Conservation (phyloP, 2,113 vertebrate species). For the Grus americana region DNA sequence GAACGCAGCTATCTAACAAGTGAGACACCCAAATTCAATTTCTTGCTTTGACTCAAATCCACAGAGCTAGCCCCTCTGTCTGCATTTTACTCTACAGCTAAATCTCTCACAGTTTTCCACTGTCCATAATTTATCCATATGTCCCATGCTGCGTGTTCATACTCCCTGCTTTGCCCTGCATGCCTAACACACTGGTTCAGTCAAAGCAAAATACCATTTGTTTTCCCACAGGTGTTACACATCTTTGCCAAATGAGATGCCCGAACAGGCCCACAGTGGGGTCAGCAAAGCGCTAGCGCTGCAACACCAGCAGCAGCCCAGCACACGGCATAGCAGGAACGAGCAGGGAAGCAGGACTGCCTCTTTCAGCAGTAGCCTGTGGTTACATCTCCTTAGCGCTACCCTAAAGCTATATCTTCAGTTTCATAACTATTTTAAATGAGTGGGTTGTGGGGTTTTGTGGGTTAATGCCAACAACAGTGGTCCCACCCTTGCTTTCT, state of each 20-base stretch:
- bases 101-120: neutral
- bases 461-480: neutral
- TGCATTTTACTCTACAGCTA: neutral
- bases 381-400: neutral
- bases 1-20: neutral
- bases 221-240: neutral
- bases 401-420: neutral
- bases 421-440: neutral
- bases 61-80: neutral
- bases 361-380: neutral
- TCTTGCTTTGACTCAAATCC: neutral
- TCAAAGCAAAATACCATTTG: neutral
- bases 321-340: neutral
- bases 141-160: fast-evolving
- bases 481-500: neutral
- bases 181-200: neutral
- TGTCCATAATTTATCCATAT: neutral
- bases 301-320: neutral
- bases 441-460: neutral
- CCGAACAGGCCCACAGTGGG: neutral
- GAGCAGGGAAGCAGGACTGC: neutral
- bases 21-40: neutral
- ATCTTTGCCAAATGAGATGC: neutral
- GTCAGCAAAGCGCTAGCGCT: neutral
- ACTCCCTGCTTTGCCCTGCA: neutral